Conservation (phyloP, 2,888 invertebrate species). For the Caenorhabditis sp. region DNA sequence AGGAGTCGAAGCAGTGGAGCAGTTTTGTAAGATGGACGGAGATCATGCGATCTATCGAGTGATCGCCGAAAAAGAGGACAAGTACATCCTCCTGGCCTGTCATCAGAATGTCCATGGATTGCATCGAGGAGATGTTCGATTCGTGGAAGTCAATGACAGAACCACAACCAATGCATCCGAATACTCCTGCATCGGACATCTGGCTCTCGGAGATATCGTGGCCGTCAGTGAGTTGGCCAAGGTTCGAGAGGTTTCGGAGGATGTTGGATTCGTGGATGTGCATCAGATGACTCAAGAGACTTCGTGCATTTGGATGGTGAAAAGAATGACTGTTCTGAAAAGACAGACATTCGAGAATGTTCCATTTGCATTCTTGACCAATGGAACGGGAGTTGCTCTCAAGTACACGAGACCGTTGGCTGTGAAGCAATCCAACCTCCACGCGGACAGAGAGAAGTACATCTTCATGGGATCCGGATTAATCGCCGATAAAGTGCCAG, state of each 20-base stretch:
- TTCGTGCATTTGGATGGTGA: constrained; percentile 27
- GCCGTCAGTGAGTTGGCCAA: constrained; percentile 24
- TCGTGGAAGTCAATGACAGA: constrained; percentile 32
- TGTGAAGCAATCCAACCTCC: background rate
- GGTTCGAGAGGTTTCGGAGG: background rate
- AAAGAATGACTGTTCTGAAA: constrained; percentile 4
- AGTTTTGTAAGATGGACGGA: constrained; percentile 1
- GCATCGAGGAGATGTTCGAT: constrained; percentile 40
- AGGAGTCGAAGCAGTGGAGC: background rate
- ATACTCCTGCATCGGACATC: constrained; percentile 13
- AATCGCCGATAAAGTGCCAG: constrained; percentile 8
- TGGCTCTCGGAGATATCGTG: constrained; percentile 28
- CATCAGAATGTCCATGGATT: constrained; percentile 34
- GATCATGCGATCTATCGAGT: constrained; percentile 33
- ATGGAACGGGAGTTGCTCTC: constrained; percentile 21
- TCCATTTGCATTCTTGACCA: constrained; percentile 10
- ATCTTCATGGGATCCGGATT: constrained; percentile 16
- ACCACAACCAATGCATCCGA: constrained; percentile 4
- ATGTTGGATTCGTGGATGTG: background rate
- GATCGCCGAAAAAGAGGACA: background rate
- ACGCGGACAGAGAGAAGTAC: background rate
- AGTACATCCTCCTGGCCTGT: constrained; percentile 33
- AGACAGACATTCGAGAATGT: background rate
- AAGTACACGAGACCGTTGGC: background rate
- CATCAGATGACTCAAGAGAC: background rate